A percentile compares a stretch with the other conserved stretches of the same genome.
Conservation (phyloP, 2,888 invertebrate genomes). For the Lithophane ornitopus region DNA sequence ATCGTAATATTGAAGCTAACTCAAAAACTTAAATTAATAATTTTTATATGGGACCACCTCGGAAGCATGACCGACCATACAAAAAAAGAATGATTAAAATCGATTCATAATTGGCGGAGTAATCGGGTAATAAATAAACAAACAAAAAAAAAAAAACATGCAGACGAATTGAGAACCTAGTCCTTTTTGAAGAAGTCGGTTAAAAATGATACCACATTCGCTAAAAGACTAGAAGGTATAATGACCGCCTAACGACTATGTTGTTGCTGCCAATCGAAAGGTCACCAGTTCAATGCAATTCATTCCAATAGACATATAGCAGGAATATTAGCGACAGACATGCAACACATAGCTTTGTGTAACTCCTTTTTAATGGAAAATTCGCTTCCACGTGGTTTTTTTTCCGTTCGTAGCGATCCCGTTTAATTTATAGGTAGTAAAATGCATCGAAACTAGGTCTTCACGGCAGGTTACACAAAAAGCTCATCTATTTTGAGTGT, state of each 20-base stretch:
- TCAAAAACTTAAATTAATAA: too few species aligned
- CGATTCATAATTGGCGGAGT: too few species aligned
- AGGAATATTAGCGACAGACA: conserved; percentile 32
- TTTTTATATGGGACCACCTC: too few species aligned
- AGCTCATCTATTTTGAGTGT: conserved; percentile 53
- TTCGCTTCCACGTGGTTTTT: background rate
- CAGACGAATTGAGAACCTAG: too few species aligned
- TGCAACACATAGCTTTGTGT: conserved; percentile 19
- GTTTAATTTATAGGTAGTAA: conserved; percentile 56
- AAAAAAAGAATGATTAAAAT: too few species aligned
- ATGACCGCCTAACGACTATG: conserved; percentile 26
- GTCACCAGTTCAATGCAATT: conserved; percentile 44
- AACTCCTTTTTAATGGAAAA: conserved; percentile 5
- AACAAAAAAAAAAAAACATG: too few species aligned
- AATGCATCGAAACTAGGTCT: conserved; percentile 45
- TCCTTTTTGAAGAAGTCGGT: too few species aligned
- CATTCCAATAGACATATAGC: conserved; percentile 25
- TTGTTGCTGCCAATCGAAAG: conserved; percentile 34
- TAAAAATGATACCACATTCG: conserved; percentile 14
- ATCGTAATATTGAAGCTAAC: too few species aligned
- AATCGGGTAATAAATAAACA: too few species aligned
- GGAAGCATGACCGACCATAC: too few species aligned
- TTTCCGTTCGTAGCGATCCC: conserved; percentile 1
- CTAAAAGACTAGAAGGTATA: conserved; percentile 13
- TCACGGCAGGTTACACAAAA: conserved; percentile 45